Evolutionary conservation across 2,888 invertebrate species (phyloP), one percentile per base, ranked within the genome.

Genomic region (Magallana nippona): DNA sequence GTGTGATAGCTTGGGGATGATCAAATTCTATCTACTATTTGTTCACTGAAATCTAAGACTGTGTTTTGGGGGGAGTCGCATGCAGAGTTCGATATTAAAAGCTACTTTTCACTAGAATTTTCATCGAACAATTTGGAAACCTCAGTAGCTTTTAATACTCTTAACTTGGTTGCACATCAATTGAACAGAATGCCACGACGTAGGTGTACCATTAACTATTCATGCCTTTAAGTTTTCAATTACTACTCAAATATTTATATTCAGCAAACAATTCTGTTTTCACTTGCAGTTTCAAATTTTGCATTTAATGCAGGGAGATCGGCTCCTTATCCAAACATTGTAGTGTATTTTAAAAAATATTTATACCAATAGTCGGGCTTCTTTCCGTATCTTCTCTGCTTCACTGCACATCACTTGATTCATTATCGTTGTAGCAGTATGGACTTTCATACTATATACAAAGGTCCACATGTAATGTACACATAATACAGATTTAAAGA

Each of bases 201-300:
- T 71, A 71, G 71, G 71, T 71, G 71, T 71, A 71, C 22, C 71
- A 71, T 71, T 71, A 71, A 71, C 22, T 27, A 71, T 71, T 71
- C 71, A 71, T 71, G 19, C 71, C 71, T 22, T 71, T 22, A 71
- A 71, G 71, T 71, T 71, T 71, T 71, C 71, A 71, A 71, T 71
- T 27, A 71, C 71, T 71, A 22, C 71, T 71, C 71, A 71, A 71
- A 71, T 71, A 71, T 71, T 71, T 22, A 71, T 71, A 27, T 27
- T 71, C 71, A 27, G 27, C 71, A 71, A 71, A 71, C 71, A 71
- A 22, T 71, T 71, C 71, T 71, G 22, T 71, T 71, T 71, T 71
- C 15, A 22, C 71, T 15, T 71, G 71, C 71, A 71, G 71, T 71
- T 22, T 71, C 71, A 71, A 71, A 71, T 19, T 71, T 27, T 71